phyloP scores from a whole-genome alignment of 1,140 invertebrate genomes.

The Drosophila albomicans region DNA sequence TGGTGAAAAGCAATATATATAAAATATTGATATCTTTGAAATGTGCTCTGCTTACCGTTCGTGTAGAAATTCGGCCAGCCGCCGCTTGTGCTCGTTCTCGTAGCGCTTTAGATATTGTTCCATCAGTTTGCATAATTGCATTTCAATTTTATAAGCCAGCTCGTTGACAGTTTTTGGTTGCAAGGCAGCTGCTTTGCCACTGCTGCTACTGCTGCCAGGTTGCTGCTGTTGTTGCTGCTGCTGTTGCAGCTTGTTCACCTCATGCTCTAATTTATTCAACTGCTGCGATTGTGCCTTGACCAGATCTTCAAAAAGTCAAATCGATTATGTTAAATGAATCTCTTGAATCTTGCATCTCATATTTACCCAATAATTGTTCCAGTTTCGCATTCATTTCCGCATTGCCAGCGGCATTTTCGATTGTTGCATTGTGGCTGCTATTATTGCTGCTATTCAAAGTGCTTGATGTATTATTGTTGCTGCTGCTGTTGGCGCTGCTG shows the following conservation, averaged over 20 bases:
- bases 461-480: conserved; percentile 55
- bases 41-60: conserved; percentile 51
- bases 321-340: background rate
- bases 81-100: conserved; percentile 85
- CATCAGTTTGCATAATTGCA: conserved; percentile 80
- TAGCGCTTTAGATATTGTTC: conserved; percentile 84
- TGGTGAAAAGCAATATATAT: background rate
- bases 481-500: conserved; percentile 29
- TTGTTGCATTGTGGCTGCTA: conserved; percentile 44
- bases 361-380: conserved; percentile 69
- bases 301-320: conserved; percentile 54
- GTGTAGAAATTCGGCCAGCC: conserved; percentile 67
- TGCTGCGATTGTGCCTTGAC: conserved; percentile 73
- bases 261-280: conserved; percentile 69
- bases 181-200: conserved; percentile 42
- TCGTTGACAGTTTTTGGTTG: conserved; percentile 70
- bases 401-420: conserved; percentile 37
- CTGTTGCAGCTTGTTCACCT: conserved; percentile 56
- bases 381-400: conserved; percentile 69
- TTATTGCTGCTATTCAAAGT: conserved; percentile 51
- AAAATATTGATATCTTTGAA: background rate
- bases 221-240: conserved; percentile 34
- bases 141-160: conserved; percentile 79
- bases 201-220: conserved; percentile 11
- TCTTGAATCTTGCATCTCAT: background rate